A percentile compares a stretch with the other conserved stretches of the same genome.
Evolutionary conservation across 35 echinoderm and acorn worm species (phyloP).

Genomic region (Lytechinus pictus): DNA sequence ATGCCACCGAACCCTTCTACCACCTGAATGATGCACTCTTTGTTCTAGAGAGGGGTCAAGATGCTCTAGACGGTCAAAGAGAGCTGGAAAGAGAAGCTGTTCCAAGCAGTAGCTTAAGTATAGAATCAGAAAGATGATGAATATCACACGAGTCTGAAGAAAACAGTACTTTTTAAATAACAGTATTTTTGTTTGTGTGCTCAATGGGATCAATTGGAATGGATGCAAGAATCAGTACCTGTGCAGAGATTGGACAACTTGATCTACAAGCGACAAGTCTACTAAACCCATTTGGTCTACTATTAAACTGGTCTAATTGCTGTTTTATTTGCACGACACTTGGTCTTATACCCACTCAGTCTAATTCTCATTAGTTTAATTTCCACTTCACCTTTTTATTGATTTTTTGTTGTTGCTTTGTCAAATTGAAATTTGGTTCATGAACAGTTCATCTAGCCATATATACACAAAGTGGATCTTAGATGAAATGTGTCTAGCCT

Average conservation of each 20-base stretch:
- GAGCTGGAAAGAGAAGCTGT: not conserved
- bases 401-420: no score
- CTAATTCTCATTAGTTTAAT: no score
- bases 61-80: not conserved
- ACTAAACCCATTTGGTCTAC: no score
- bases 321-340: no score
- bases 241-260: not conserved
- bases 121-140: not conserved
- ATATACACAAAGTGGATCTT: no score
- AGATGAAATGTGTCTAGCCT: no score
- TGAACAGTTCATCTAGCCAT: no score
- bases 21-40: conserved; percentile 88
- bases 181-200: not conserved
- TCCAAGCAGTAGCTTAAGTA: not conserved
- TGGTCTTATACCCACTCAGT: no score
- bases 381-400: no score
- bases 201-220: not conserved
- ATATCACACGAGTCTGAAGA: not conserved
- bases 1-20: conserved; percentile 79
- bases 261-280: no score
- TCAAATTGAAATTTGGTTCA: no score
- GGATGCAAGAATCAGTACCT: not conserved
- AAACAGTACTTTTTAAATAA: not conserved
- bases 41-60: conserved; percentile 63
- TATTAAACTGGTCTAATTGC: no score